Evolutionary conservation across 1,140 invertebrate species (phyloP), one percentile per base, ranked within the genome.

Genomic region (Rhyacophila brunnea): DNA sequence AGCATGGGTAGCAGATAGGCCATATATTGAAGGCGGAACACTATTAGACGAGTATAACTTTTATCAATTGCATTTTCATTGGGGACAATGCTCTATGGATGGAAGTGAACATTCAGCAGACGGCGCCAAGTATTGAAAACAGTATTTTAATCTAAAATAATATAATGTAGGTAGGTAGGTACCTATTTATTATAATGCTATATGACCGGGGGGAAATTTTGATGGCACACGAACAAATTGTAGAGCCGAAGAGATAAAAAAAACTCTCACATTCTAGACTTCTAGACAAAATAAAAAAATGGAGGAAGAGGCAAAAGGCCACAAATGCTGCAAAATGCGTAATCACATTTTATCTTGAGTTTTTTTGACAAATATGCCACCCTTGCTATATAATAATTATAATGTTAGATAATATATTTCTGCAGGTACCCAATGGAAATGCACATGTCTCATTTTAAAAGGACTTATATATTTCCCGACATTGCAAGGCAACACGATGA

Each of bases 101-200:
- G 90, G 90, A 7, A 89, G 87, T 18, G 90, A 92, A 68, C 90
- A 92, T 67, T 77, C 75, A 0, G 69, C 91, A 2, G 84, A 86
- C 59, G 83, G 82, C 6, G 42, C 42, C 6, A 44, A 28, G 60
- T 62, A 20, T 4, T 13, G 20, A 43, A 6, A 10, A 10, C 6
- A 9, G 7, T 43, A 10, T 9, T 43, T 43, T 14, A 9, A 6
- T 35, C 34, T 7, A 6, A 7, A n/a, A n/a, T 14, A 43, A 10
- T 14, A 14, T 9, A 43, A 43, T 10, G 6, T 14, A 7, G 6
- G 40, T 9, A 14, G 5, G 14, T 6, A 5, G 7, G 6, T 6
- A 9, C 40, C 40, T 6, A 43, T 9, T 43, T 43, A 10, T 43
- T 6, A 35, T 43, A 14, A 9, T 43, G 5, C 14, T 6, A 9